phyloP scores from a whole-genome alignment of 2,888 invertebrate species.

The Hirtodrosophila trivittata region DNA sequence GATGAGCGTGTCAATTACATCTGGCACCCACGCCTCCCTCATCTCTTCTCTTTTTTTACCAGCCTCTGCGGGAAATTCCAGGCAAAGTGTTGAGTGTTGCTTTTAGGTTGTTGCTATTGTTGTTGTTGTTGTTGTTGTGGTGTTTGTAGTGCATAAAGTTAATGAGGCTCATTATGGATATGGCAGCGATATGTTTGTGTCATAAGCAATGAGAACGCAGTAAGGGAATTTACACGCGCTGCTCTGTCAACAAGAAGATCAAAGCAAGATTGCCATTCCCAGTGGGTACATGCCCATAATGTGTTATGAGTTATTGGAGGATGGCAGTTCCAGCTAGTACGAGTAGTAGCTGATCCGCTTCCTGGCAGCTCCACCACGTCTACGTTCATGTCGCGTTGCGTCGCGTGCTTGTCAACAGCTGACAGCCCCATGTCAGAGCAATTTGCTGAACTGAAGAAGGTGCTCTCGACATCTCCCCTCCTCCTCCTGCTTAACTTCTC shows the following conservation, averaged over 20 bases:
- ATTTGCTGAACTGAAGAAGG: constrained; percentile 71
- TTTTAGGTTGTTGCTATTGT: constrained; percentile 1
- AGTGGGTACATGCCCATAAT: constrained; percentile 57
- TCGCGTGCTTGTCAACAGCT: constrained; percentile 81
- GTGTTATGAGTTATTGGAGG: constrained; percentile 73
- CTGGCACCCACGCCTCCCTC: constrained; percentile 25
- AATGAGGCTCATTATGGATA: constrained; percentile 83
- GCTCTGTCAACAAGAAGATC: constrained; percentile 76
- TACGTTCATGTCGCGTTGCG: constrained; percentile 32
- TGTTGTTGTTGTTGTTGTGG: constrained; percentile 11
- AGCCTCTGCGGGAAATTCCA: constrained; percentile 44
- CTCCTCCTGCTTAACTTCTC: constrained; percentile 4
- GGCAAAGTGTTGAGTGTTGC: constrained; percentile 69
- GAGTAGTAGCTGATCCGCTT: constrained; percentile 57
- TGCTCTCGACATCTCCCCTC: constrained; percentile 26
- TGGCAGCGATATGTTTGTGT: constrained; percentile 79
- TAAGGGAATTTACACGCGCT: constrained; percentile 64
- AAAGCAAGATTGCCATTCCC: constrained; percentile 66
- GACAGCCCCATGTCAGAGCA: constrained; percentile 81
- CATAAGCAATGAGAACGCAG: constrained; percentile 61
- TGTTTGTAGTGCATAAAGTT: constrained; percentile 65
- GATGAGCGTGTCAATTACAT: constrained; percentile 76
- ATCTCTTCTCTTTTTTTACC: constrained; percentile 8
- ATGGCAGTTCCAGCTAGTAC: constrained; percentile 27
- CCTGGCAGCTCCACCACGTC: constrained; percentile 43